These are phyloP conservation scores for Limnothrissa miodon DNA, from an alignment of 2,113 vertebrate species.

Conservation along the genomic window DNA sequence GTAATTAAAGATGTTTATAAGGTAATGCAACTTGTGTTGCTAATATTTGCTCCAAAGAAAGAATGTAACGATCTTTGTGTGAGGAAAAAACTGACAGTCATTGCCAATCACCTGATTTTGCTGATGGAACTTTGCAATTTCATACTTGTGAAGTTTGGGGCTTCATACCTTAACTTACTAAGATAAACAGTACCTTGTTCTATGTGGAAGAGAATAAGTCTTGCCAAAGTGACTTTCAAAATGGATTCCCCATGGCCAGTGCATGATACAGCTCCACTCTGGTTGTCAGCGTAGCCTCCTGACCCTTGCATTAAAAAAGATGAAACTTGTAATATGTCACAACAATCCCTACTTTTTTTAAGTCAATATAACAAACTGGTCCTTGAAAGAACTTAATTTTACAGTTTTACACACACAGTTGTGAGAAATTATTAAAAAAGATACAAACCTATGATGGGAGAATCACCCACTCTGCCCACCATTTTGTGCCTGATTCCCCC, in stretches of 20 bases:
- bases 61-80: no score
- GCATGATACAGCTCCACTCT: slow-evolving; percentile 63
- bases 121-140: no score
- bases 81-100: no score
- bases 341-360: not conserved
- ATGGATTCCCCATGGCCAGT: slow-evolving; percentile 68
- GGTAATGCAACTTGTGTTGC: no score
- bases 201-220: slow-evolving; percentile 63
- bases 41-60: no score
- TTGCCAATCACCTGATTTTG: no score
- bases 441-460: slow-evolving; percentile 73
- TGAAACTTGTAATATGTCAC: not conserved
- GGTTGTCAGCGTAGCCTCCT: slow-evolving; percentile 67
- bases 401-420: not conserved
- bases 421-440: not conserved
- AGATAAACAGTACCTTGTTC: slow-evolving; percentile 66
- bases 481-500: slow-evolving; percentile 77
- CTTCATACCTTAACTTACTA: not conserved
- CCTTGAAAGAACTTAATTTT: not conserved
- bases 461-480: slow-evolving; percentile 81
- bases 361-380: not conserved
- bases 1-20: no score
- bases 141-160: no score
- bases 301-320: slow-evolving; percentile 50
- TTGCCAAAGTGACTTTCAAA: slow-evolving; percentile 69